These are phyloP conservation scores for Leucopsar rothschildi DNA, from an alignment of 2,113 vertebrate genomes.

Conservation along the genomic window DNA sequence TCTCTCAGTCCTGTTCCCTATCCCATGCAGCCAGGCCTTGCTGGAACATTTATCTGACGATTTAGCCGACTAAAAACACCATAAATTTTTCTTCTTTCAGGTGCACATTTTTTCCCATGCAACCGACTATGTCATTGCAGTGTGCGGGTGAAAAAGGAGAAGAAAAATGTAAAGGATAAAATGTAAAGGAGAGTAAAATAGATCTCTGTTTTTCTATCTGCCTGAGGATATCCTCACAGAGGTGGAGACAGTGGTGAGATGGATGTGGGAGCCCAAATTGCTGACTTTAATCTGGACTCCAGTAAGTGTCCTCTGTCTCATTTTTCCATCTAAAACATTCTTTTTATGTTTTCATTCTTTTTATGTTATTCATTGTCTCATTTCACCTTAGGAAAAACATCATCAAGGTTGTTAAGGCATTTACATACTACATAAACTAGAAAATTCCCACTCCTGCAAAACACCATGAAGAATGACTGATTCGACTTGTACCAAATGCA, in stretches of 20 bases:
- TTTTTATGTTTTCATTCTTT: too few relatives aligned
- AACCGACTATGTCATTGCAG: not conserved
- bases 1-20: not conserved
- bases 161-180: not conserved
- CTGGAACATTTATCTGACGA: not conserved
- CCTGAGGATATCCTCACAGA: not conserved
- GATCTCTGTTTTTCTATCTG: not conserved
- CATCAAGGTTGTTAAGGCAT: not conserved
- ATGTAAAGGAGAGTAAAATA: not conserved
- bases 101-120: not conserved
- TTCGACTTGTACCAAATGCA: not conserved
- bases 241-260: not conserved
- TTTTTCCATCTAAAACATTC: not conserved
- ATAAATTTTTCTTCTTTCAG: not conserved
- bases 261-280: not conserved
- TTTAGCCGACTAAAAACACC: not conserved
- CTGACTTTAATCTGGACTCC: not conserved
- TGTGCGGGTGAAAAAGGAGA: not conserved
- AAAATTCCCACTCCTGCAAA: not conserved
- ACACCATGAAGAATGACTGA: not conserved
- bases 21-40: not conserved
- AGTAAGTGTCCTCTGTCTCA: not conserved
- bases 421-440: not conserved
- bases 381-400: constrained; percentile 1
- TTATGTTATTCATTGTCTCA: not conserved